Evolutionary conservation across 1,140 invertebrate species (phyloP), one percentile per base, ranked within the genome.

Genomic region (Drosophila eugracilis): DNA sequence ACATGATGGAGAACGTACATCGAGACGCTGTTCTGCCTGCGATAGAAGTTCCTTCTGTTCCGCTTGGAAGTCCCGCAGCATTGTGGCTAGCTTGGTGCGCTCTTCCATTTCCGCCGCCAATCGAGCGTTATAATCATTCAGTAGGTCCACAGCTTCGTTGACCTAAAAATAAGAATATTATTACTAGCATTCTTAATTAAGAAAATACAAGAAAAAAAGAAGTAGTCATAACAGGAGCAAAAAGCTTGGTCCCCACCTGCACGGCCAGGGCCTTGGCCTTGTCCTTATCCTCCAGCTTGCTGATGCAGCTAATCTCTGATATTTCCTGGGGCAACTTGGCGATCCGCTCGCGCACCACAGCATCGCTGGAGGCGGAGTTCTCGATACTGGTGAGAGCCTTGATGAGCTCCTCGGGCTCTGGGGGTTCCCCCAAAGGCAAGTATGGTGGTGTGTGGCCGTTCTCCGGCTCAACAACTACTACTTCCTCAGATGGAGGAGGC

Each of bases 361-460:
- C 98, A 94, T 99, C 98, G 75, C 96, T 96, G 0, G 98, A 99
- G 1, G 98, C 97, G 72, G 97, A 97, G 78, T 96, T 97, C 92
- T 99, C 98, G 72, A 99, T 93, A 79, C 97, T 97, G 92, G 96
- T 93, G 36, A 98, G 93, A 0, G 93, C 94, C 93, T 96, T 96
- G 74, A 97, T 95, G 9, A 98, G 93, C 91, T 97, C 96, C 90
- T 97, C 96, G 1, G 96, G 96, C 90, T 97, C 97, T 21, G 97
- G 97, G 10, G 97, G 96, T 90, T 97, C 96, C n/a, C 95, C 95
- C 26, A 91, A 94, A 1, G 96, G 95, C 41, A 95, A 94, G 63
- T 94, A 94, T 2, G 96, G 96, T 74, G 96, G 96, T 26, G 96
- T 92, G 22, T 91, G 78, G 0, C 83, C 83, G 34, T 88, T 88